Conservation (phyloP, 2,888 invertebrate species). For the Agrochola litura region DNA sequence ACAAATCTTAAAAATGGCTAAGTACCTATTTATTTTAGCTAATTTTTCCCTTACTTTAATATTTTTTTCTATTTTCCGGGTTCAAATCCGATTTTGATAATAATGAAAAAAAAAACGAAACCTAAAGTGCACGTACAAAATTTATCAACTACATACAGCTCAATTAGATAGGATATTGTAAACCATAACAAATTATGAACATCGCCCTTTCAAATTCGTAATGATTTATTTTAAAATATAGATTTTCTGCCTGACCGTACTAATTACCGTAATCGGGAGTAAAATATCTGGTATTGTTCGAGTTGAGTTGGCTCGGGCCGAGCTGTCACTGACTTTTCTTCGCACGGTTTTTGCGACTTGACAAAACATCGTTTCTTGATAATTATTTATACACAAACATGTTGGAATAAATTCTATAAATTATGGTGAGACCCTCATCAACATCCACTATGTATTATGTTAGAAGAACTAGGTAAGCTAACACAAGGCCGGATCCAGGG, state of each 20-base stretch:
- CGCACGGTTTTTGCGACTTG: neutral
- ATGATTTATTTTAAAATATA: too few relatives aligned
- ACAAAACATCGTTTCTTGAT: too few relatives aligned
- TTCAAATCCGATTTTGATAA: neutral
- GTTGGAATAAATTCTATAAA: too few relatives aligned
- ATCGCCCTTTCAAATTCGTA: neutral
- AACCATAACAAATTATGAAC: neutral
- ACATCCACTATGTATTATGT: too few relatives aligned
- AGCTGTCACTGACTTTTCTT: neutral
- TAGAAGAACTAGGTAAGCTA: too few relatives aligned
- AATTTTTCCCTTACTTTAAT: neutral
- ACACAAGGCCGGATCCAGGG: too few relatives aligned
- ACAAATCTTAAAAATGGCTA: neutral
- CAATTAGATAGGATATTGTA: neutral
- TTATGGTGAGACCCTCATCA: too few relatives aligned
- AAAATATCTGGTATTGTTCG: too few relatives aligned
- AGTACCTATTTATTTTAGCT: neutral
- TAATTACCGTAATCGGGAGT: too few relatives aligned
- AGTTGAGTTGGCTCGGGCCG: too few relatives aligned
- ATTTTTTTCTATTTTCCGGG: neutral
- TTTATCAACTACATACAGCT: neutral
- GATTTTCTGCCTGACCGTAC: too few relatives aligned
- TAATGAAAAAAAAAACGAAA: neutral
- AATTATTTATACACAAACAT: too few relatives aligned
- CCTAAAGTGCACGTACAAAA: neutral